Conservation (phyloP, 1,140 invertebrate species). For the Drosophila parvula region DNA sequence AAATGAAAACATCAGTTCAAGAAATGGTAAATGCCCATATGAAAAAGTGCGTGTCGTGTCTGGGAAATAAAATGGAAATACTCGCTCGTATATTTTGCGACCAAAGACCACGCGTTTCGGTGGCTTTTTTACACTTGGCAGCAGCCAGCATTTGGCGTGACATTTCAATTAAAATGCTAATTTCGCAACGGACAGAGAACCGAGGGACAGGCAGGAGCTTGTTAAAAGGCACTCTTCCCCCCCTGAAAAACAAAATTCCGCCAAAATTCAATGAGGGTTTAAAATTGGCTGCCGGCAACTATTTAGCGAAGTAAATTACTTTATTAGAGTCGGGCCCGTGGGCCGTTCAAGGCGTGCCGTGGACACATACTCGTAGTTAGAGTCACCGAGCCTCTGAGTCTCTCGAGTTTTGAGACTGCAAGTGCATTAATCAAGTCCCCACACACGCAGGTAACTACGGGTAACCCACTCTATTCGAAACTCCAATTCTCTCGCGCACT, state of each 20-base stretch:
- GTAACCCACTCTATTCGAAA: slow-evolving; percentile 55
- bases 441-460: slow-evolving; percentile 37
- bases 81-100: slow-evolving; percentile 5
- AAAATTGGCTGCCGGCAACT: slow-evolving; percentile 69
- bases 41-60: slow-evolving; percentile 72
- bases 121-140: slow-evolving; percentile 60
- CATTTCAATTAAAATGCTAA: slow-evolving; percentile 79
- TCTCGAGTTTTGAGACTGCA: slow-evolving; percentile 32
- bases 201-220: slow-evolving; percentile 12
- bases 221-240: slow-evolving; percentile 19
- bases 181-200: slow-evolving; percentile 41
- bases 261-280: slow-evolving; percentile 37
- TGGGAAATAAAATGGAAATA: slow-evolving; percentile 52
- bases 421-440: slow-evolving; percentile 75
- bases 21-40: slow-evolving; percentile 32
- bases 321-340: slow-evolving; percentile 64
- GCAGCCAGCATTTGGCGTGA: slow-evolving; percentile 57
- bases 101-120: slow-evolving; percentile 15
- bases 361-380: slow-evolving; percentile 10
- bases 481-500: slow-evolving; percentile 53
- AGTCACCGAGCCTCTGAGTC: slow-evolving; percentile 14
- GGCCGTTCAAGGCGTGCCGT: slow-evolving; percentile 61
- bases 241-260: slow-evolving; percentile 21
- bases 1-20: slow-evolving; percentile 66
- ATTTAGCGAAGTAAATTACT: slow-evolving; percentile 76